Conservation (phyloP, 2,113 vertebrate genomes). For the Dicrurus megarhynchus region DNA sequence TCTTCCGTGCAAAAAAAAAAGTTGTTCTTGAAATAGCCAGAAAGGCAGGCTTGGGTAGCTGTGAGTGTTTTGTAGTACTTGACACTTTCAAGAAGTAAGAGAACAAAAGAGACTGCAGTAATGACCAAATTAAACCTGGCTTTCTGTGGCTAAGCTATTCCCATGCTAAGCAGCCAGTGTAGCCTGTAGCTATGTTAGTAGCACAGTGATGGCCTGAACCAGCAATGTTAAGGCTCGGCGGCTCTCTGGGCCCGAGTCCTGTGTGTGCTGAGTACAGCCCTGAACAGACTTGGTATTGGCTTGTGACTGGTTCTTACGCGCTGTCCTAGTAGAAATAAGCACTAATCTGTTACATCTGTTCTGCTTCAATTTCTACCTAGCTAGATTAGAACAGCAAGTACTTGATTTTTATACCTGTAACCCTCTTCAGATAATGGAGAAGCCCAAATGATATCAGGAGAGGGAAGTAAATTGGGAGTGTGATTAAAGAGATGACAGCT, state of each 20-base stretch:
- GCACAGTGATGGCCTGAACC: neutral
- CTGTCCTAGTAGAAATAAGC: neutral
- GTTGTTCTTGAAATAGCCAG: neutral
- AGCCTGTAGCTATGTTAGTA: neutral
- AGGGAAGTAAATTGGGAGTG: neutral
- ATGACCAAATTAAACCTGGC: constrained; percentile 24
- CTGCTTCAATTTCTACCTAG: neutral
- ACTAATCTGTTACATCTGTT: neutral
- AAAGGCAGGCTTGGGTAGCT: neutral
- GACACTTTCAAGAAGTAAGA: neutral
- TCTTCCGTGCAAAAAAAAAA: neutral
- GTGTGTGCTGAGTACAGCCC: neutral
- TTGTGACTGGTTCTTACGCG: neutral
- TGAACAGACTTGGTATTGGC: neutral
- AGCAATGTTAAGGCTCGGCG: neutral
- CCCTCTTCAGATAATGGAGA: neutral
- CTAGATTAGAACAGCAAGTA: neutral
- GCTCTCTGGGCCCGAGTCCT: neutral
- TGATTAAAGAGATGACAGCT: neutral
- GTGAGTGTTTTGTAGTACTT: neutral
- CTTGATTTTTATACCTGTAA: neutral
- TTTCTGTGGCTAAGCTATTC: neutral
- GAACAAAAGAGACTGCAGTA: neutral
- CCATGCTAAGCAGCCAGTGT: neutral
- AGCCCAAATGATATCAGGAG: neutral